A percentile compares a stretch with the other conserved stretches of the same genome.
Conservation (phyloP, 2,888 invertebrate species). For the Caenorhabditis zanzibari region DNA sequence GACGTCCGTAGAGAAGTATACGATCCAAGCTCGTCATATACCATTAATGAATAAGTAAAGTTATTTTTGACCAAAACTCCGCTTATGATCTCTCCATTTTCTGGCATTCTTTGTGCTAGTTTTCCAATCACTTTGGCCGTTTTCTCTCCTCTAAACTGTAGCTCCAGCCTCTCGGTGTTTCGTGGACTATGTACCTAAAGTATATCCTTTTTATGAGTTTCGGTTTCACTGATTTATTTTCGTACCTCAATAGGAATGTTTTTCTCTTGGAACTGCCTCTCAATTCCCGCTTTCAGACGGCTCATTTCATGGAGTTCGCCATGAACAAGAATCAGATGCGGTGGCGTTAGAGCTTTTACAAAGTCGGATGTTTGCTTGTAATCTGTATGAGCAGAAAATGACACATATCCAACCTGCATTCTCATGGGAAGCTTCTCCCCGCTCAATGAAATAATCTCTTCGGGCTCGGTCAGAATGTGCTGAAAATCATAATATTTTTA, state of each 20-base stretch:
- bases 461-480: slow-evolving; percentile 96
- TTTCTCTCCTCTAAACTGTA: slow-evolving; percentile 97
- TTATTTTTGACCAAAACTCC: slow-evolving; percentile 97
- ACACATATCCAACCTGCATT: slow-evolving; percentile 92
- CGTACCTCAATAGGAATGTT: slow-evolving; percentile 75
- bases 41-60: slow-evolving; percentile 97
- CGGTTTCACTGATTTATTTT: neutral
- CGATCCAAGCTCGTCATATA: slow-evolving; percentile 91
- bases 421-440: slow-evolving; percentile 94
- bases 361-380: slow-evolving; percentile 98
- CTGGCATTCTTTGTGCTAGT: slow-evolving; percentile 91
- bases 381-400: slow-evolving; percentile 99
- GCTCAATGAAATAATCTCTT: slow-evolving; percentile 95
- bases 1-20: slow-evolving; percentile 97
- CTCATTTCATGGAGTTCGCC: slow-evolving; percentile 99
- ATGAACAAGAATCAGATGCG: slow-evolving; percentile 97
- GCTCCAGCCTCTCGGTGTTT: slow-evolving; percentile 94
- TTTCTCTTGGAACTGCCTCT: slow-evolving; percentile 94
- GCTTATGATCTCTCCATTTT: slow-evolving; percentile 90
- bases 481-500: slow-evolving; percentile 4
- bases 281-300: slow-evolving; percentile 93
- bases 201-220: neutral
- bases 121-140: slow-evolving; percentile 98
- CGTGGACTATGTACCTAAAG: slow-evolving; percentile 93
- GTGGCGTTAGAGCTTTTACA: slow-evolving; percentile 93